Evolutionary conservation across 1,140 invertebrate genomes (phyloP).

Genomic region (Drosophila virilis): DNA sequence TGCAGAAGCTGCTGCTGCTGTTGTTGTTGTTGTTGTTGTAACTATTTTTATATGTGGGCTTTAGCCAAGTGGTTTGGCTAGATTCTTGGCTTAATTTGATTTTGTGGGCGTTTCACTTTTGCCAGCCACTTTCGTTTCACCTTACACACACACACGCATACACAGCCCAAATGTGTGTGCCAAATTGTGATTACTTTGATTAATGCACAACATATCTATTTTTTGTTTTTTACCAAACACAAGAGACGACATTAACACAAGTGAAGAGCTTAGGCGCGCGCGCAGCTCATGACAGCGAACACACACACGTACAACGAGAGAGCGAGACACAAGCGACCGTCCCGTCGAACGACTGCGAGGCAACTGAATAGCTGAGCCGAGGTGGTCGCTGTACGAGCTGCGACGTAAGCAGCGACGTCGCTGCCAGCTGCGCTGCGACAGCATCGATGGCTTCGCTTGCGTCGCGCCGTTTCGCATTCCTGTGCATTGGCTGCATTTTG

Average conservation of each 20-base stretch:
- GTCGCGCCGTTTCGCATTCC: slow-evolving; percentile 61
- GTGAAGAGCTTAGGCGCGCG: slow-evolving; percentile 33
- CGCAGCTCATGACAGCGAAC: slow-evolving; percentile 24
- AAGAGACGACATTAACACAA: slow-evolving; percentile 31
- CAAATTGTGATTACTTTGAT: slow-evolving; percentile 38
- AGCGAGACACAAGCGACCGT: slow-evolving; percentile 35
- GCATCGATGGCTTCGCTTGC: slow-evolving; percentile 23
- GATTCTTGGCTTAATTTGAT: slow-evolving; percentile 68
- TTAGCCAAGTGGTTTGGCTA: slow-evolving; percentile 79
- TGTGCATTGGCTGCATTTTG: slow-evolving; percentile 76
- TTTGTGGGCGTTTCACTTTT: slow-evolving; percentile 79
- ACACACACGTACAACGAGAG: background rate
- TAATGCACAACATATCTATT: slow-evolving; percentile 38
- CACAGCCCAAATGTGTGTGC: slow-evolving; percentile 11
- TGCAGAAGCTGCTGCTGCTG: slow-evolving; percentile 45
- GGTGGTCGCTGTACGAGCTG: slow-evolving; percentile 14
- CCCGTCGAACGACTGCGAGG: slow-evolving; percentile 58
- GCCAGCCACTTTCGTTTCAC: slow-evolving; percentile 76
- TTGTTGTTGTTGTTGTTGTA: slow-evolving; percentile 22
- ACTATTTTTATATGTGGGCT: slow-evolving; percentile 72
- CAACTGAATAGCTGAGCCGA: slow-evolving; percentile 53
- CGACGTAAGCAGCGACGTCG: slow-evolving; percentile 6
- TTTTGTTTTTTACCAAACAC: background rate
- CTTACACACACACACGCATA: slow-evolving; percentile 28
- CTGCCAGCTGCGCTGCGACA: slow-evolving; percentile 9